Evolutionary conservation across 2,888 invertebrate species (phyloP), one percentile per base, ranked within the genome.

Genomic region (Chloroclysta siterata): DNA sequence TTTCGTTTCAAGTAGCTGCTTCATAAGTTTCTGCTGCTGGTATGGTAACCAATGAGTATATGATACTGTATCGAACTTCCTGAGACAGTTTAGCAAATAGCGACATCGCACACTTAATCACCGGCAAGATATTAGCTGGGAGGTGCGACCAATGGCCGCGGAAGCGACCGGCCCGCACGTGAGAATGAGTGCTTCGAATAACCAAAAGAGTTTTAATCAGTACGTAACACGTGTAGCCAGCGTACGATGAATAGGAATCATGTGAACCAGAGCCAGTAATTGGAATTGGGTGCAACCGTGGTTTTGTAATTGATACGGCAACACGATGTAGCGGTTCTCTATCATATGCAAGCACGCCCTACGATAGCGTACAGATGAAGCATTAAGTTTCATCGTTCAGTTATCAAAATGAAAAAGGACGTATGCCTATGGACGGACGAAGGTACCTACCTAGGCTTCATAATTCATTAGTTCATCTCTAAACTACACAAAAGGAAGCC

Each of bases 241-340:
- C 70, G 78, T 74, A 73, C 76, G 84, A 84, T 85, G 86, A 84
- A 85, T 86, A 88, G 83, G 86, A 86, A 88, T 85, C 84, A 90
- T 88, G 88, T 88, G 88, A 88, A 89, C 82, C 82, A 84, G 83
- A 85, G 84, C 84, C 82, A 83, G 87, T 91, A 48, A 56, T 50
- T 56, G 39, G 55, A 89, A 92, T 90, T 89, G 90, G 88, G 88
- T 86, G 88, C 89, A 90, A 79, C 85, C 82, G 85, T 89, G 86
- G 79, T 80, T 80, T 83, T 79, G 90, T 91, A 91, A 91, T 91
- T 92, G 90, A 92, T 90, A 90, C 81, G 82, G 84, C 81, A 80
- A 82, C 77, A 83, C 82, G 79, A 81, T 78, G 79, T 91, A 92
- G 90, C 92, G 91, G 91, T 90, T 85, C 82, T 85, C 73, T 71